Conservation (phyloP, 2,113 vertebrate species). For the Eupsittula cactorum region DNA sequence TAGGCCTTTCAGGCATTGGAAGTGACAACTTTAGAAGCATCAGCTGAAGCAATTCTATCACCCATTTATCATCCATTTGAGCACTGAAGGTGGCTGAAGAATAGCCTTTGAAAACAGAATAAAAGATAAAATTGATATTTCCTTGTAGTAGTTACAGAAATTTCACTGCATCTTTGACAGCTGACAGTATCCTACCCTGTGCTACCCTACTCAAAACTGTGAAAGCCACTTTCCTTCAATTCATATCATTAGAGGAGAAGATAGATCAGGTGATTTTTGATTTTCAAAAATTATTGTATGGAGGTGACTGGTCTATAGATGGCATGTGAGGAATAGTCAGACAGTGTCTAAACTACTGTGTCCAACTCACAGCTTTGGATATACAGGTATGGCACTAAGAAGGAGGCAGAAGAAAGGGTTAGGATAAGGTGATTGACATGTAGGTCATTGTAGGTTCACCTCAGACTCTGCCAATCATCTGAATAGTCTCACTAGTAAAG, state of each 20-base stretch:
- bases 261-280: background rate
- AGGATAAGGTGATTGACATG: background rate
- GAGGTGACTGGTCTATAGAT: background rate
- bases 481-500: background rate
- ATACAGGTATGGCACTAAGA: background rate
- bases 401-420: background rate
- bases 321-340: background rate
- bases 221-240: background rate
- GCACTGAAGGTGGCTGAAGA: background rate
- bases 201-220: background rate
- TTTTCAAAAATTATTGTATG: background rate
- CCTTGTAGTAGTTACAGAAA: background rate
- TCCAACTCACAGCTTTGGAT: background rate
- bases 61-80: slow-evolving; percentile 28
- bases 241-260: background rate
- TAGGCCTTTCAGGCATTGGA: slow-evolving; percentile 38
- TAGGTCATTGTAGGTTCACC: background rate
- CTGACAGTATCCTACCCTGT: background rate
- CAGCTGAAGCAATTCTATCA: slow-evolving; percentile 5
- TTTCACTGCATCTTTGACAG: background rate
- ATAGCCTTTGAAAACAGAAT: slow-evolving; percentile 7
- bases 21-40: slow-evolving; percentile 51
- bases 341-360: background rate
- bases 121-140: background rate
- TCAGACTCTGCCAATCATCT: background rate